A percentile compares a stretch with the other conserved stretches of the same genome.
These are phyloP conservation scores for Gila robusta DNA, from an alignment of 2,797 vertebrate species.

Conservation along the genomic window DNA sequence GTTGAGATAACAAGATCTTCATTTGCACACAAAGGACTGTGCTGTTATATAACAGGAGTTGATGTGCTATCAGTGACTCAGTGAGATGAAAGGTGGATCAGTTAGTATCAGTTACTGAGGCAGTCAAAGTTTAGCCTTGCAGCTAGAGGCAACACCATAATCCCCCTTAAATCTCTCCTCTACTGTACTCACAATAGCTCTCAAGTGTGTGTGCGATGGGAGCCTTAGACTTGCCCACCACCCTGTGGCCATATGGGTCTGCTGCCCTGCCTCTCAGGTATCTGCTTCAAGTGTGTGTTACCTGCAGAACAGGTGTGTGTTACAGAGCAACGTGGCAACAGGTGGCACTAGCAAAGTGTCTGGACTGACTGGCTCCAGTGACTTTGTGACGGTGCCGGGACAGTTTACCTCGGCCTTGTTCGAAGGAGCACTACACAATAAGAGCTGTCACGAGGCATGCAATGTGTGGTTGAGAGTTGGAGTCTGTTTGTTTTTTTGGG, in stretches of 20 bases:
- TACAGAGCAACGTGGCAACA: slow-evolving; percentile 80
- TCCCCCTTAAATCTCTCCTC: slow-evolving; percentile 74
- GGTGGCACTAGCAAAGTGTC: slow-evolving; percentile 76
- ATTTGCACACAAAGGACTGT: slow-evolving; percentile 58
- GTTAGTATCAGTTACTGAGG: slow-evolving; percentile 73
- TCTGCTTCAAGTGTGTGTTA: slow-evolving; percentile 55
- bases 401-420: slow-evolving; percentile 73
- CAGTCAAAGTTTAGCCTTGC: slow-evolving; percentile 65
- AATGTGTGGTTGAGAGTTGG: slow-evolving; percentile 78
- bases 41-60: slow-evolving; percentile 62
- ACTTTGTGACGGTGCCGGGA: slow-evolving; percentile 72
- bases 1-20: slow-evolving; percentile 33
- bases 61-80: slow-evolving; percentile 66
- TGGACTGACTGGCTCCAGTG: slow-evolving; percentile 82
- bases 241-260: slow-evolving; percentile 50
- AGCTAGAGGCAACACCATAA: slow-evolving; percentile 72
- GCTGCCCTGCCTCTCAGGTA: slow-evolving; percentile 53
- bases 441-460: slow-evolving; percentile 79
- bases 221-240: slow-evolving; percentile 46
- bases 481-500: slow-evolving; percentile 70
- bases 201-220: slow-evolving; percentile 65
- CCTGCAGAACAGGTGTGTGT: slow-evolving; percentile 75
- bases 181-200: slow-evolving; percentile 77
- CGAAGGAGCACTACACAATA: slow-evolving; percentile 78
- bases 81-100: slow-evolving; percentile 71